Percentiles rank a stretch among this genome's conserved stretches.
These are phyloP conservation scores for Ischnus inquisitorius DNA, from an alignment of 2,888 invertebrate genomes.

Conservation along the genomic window DNA sequence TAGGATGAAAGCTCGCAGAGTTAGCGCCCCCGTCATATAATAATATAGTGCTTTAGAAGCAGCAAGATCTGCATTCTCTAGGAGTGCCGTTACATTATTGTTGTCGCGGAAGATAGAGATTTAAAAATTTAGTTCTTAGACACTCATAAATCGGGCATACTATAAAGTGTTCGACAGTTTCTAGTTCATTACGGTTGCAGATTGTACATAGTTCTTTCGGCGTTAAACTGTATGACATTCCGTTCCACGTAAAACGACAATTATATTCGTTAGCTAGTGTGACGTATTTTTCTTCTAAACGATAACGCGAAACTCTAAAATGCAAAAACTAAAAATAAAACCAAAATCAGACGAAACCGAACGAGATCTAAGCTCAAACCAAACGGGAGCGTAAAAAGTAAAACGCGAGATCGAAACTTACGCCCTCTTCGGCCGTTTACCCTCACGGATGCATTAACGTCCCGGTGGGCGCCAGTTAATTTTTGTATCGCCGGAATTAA, in stretches of 20 bases:
- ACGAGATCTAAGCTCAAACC: too few species aligned
- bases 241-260: constrained; percentile 6
- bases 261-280: constrained; percentile 7
- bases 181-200: not conserved
- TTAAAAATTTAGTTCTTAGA: not conserved
- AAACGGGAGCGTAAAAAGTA: too few species aligned
- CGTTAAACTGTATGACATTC: not conserved
- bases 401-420: too few species aligned
- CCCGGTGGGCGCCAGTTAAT: too few species aligned
- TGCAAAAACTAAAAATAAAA: too few species aligned
- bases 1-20: not conserved
- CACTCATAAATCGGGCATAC: not conserved
- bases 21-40: not conserved
- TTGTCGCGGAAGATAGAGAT: not conserved
- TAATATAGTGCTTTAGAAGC: not conserved
- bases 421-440: too few species aligned
- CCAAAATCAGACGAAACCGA: too few species aligned
- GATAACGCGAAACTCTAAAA: too few species aligned
- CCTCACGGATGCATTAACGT: too few species aligned
- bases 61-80: not conserved
- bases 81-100: not conserved
- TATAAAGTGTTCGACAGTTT: constrained; percentile 5
- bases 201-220: constrained; percentile 20
- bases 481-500: too few species aligned
- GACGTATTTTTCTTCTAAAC: too few species aligned